Percentiles rank a stretch among this genome's conserved stretches.
These are phyloP conservation scores for Onchidella celtica DNA, from an alignment of 2,888 invertebrate species.

Conservation along the genomic window DNA sequence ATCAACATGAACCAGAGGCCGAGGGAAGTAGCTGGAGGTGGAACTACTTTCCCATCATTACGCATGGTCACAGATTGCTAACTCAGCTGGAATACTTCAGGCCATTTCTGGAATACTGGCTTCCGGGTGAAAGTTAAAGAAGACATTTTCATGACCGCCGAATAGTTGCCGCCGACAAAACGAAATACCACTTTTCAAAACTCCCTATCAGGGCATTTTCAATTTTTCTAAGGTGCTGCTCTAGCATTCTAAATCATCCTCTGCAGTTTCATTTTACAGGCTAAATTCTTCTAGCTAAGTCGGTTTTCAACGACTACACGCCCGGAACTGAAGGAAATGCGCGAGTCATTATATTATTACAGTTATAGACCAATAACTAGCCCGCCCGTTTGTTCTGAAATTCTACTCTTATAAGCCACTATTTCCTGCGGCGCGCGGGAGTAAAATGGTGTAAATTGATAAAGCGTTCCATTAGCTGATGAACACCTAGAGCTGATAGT, in stretches of 20 bases:
- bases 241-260: too few relatives aligned
- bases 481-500: constrained; percentile 10
- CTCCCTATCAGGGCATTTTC: too few relatives aligned
- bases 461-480: constrained; percentile 36
- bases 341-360: background rate
- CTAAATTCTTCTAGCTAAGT: too few relatives aligned
- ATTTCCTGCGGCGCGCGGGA: background rate
- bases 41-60: background rate
- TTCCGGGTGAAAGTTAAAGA: background rate
- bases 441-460: constrained; percentile 32
- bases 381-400: background rate
- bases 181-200: too few relatives aligned
- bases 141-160: too few relatives aligned
- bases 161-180: too few relatives aligned
- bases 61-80: background rate
- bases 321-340: too few relatives aligned
- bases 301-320: too few relatives aligned
- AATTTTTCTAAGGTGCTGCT: too few relatives aligned
- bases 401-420: constrained; percentile 6
- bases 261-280: too few relatives aligned
- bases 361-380: background rate
- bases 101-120: background rate
- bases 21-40: background rate
- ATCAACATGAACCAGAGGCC: background rate
- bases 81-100: background rate